Base-by-base conservation (phyloP, 1,140 invertebrate species). In the Glomeris maerens region DNA sequence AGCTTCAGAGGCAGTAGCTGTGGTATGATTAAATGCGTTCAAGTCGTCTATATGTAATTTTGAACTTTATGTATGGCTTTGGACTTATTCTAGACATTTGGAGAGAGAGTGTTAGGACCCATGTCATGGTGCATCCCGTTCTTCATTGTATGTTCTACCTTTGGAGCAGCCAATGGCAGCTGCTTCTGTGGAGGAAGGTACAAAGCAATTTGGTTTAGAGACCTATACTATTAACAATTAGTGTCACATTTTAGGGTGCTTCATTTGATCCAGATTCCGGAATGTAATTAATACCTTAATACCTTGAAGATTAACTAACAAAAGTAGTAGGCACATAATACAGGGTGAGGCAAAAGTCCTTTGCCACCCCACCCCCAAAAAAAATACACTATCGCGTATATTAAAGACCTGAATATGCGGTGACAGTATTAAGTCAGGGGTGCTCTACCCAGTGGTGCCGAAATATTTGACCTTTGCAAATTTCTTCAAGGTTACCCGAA, bases 1-100 rank as follows among this genome's bases (percentile, higher is more conserved):
- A 0, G 69, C 68, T 13, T 79, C 83, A 0, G 74, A 78, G 26
- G 91, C 91, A 0, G 91, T 95, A 0, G 92, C 90, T 20, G 84
- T 95, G 27, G 81, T 84, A 66, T 78, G 79, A 68, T 63, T 68
- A 65, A 55, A 27, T 29, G 26, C 29, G 21, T 29, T 5, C 7
- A 27, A 46, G 29, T 46, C 7, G 25, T 7, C 4, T 28, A 27
- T 46, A 28, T 46, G 26, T 42, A 5, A 5, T 42, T 4, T 5
- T 42, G 5, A 10, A 20, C 4, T 17, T 10, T 42, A 42, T 5
- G 31, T 20, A 28, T 40, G 29, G 23, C 27, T 31, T 49, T 44
- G 41, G 5, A 27, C 17, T 50, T 50, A 23, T 45, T 51, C 17
- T 28, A 67, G 65, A 65, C 62, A 25, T 68, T 68, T 56, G 66